phyloP scores from a whole-genome alignment of 92 coral and sea anemone species.

The Isaurus tuberculatus region DNA sequence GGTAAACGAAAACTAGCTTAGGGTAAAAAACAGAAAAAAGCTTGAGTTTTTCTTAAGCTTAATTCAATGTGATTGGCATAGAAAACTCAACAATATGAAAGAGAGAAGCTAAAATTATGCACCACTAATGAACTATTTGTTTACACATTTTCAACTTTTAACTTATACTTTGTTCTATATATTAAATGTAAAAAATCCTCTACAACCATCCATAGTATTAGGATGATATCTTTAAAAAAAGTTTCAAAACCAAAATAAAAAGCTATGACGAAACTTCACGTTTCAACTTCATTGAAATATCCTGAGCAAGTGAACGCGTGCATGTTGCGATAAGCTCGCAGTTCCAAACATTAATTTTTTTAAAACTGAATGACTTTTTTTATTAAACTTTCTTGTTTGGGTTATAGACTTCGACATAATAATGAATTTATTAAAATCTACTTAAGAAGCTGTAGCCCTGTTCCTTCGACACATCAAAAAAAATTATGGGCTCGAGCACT shows the following conservation, averaged over 20 bases:
- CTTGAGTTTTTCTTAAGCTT: background rate
- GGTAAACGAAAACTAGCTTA: background rate
- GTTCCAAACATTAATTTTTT: no score
- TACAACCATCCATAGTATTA: background rate
- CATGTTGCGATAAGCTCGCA: no score
- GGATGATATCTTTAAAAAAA: background rate
- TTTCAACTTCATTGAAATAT: background rate
- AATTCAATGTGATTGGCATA: background rate
- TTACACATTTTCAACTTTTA: background rate
- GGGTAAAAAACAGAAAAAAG: background rate
- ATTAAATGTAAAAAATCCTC: background rate
- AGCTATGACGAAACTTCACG: background rate
- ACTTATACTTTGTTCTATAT: background rate
- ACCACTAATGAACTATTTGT: slow-evolving; percentile 5
- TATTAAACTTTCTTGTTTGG: no score
- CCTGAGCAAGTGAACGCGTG: no score
- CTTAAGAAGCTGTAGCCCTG: no score
- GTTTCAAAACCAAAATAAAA: background rate
- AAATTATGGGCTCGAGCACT: no score
- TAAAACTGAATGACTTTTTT: no score
- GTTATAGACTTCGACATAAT: no score
- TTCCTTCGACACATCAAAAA: no score
- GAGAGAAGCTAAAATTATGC: background rate
- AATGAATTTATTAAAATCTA: no score
- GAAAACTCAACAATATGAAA: background rate